Base-by-base conservation (phyloP, 2,888 invertebrate genomes). In the Acrobasis consociella region DNA sequence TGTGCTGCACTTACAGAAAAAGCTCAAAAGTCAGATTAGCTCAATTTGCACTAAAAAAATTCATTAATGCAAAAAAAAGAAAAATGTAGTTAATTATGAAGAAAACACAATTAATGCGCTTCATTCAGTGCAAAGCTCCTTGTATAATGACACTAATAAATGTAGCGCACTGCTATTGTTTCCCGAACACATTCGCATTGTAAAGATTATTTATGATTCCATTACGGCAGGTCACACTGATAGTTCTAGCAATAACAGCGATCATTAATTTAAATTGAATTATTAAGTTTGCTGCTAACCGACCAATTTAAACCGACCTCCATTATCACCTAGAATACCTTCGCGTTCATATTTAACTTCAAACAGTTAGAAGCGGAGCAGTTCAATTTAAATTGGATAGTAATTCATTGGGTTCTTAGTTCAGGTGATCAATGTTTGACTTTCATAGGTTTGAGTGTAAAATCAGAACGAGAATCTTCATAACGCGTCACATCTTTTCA, bases 211-310 rank as follows among this genome's bases (percentile, higher is more conserved):
- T 77, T 76, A 77, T 70, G 72, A 66, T 67, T 67, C 73, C 73
- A 74, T 73, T 74, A 71, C 67, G 68, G 67, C 67, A 67, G 74
- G 67, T 72, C 72, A 74, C 67, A 62, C 66, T 72, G 71, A 72
- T 73, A 69, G 72, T 68, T 69, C 67, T 63, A 60, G 70, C 68
- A 72, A 73, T 74, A 76, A 72, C 73, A 63, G 62, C 62, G 67
- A 64, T 72, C 73, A 74, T 76, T 77, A 77, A 76, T 76, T 73
- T 72, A 68, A 73, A 76, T 76, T 72, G 73, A 77, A 74, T 76
- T 74, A 75, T 75, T 74, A 72, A 73, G 70, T 75, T 72, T 50
- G 66, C 51, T 51, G 62, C 64, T 64, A 69, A 69, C 65, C 59
- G 37, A 56, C 68, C 69, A 65, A 64, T 69, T 64, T 65, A 66